Conservation (phyloP, 2,113 vertebrate genomes). For the Empidonax alnorum region DNA sequence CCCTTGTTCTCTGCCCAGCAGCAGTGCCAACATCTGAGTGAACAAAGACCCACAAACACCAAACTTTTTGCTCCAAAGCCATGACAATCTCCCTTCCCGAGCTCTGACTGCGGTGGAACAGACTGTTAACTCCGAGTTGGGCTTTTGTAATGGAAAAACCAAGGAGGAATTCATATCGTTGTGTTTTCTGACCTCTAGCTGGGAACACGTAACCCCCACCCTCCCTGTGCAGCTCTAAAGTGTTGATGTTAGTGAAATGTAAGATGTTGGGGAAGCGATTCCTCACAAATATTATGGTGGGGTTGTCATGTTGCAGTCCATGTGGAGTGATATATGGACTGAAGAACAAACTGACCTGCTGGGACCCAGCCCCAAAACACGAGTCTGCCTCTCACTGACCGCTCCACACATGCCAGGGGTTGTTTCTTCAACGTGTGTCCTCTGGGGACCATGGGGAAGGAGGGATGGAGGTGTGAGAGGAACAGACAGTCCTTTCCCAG, state of each 20-base stretch:
- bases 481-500: background rate
- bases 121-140: background rate
- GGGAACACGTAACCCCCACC: background rate
- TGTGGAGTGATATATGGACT: background rate
- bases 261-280: background rate
- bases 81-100: background rate
- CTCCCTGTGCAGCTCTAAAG: background rate
- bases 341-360: background rate
- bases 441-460: background rate
- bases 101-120: background rate
- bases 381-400: background rate
- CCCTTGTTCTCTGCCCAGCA: background rate
- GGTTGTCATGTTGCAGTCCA: background rate
- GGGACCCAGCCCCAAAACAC: background rate
- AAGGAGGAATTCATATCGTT: background rate
- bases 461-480: background rate
- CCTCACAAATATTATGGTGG: conserved; percentile 32
- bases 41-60: background rate
- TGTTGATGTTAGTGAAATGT: background rate
- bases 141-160: background rate
- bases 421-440: background rate
- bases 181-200: background rate
- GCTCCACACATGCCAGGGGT: background rate
- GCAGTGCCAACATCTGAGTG: background rate
- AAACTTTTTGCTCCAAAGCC: background rate